phyloP scores from a whole-genome alignment of 2,113 vertebrate genomes.

The Ploceus nigricollis region DNA sequence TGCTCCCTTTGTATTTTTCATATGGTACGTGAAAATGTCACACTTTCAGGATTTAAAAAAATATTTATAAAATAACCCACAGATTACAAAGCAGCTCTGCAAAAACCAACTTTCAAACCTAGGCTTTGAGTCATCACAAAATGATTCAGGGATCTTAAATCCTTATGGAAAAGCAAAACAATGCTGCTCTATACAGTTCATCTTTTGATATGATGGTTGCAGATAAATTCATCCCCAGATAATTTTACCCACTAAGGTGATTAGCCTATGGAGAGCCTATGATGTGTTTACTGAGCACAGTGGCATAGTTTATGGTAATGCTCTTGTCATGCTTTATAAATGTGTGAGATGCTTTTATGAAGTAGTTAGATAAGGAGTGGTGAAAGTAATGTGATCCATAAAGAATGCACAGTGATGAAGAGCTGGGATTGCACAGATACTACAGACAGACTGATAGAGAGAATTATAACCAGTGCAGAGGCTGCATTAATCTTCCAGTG shows the following conservation, averaged over 20 bases:
- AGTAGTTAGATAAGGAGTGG: constrained; percentile 46
- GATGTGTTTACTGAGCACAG: background rate
- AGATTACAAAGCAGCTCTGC: background rate
- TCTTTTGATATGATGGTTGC: constrained; percentile 12
- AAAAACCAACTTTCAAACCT: background rate
- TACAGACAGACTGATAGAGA: constrained; percentile 9
- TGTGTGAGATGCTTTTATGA: constrained; percentile 37
- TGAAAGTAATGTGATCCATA: constrained; percentile 49
- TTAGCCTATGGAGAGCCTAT: constrained; percentile 32
- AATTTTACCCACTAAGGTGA: constrained; percentile 45
- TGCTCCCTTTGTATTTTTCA: background rate
- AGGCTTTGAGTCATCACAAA: background rate
- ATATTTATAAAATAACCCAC: background rate
- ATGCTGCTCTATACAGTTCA: background rate
- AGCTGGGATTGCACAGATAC: constrained; percentile 9
- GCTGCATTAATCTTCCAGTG: constrained; percentile 13
- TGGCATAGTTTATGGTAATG: constrained; percentile 40
- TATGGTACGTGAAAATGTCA: background rate
- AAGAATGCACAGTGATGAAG: constrained; percentile 22
- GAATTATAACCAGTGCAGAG: constrained; percentile 12
- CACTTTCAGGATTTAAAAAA: background rate
- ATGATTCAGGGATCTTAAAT: background rate
- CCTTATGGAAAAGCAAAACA: background rate
- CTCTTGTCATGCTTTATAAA: constrained; percentile 40
- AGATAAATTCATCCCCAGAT: constrained; percentile 34